Percentiles rank a stretch among this genome's conserved stretches.
phyloP scores from a whole-genome alignment of 2,113 vertebrate species.

The Amphiprion percula region DNA sequence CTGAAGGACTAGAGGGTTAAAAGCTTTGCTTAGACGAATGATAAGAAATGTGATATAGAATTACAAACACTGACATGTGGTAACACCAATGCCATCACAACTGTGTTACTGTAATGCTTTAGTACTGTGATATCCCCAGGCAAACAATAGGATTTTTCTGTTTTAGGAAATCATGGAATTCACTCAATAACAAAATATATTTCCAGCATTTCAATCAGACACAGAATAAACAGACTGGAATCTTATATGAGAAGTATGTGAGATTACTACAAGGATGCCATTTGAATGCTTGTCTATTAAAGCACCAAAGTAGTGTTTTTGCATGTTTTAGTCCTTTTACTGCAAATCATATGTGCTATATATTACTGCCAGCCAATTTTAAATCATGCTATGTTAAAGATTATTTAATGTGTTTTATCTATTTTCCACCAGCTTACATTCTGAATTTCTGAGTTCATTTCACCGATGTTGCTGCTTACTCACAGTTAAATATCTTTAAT shows the following conservation, averaged over 20 bases:
- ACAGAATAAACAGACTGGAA: background rate
- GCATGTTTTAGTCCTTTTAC: background rate
- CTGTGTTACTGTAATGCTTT: background rate
- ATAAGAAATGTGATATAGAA: background rate
- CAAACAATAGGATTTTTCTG: background rate
- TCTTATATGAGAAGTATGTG: background rate
- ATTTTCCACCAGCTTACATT: background rate
- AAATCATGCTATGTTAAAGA: background rate
- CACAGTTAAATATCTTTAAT: background rate
- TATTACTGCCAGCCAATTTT: background rate
- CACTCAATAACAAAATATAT: background rate
- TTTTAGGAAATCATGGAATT: background rate
- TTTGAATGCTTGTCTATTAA: slow-evolving; percentile 21
- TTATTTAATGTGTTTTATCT: background rate
- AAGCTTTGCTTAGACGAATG: background rate
- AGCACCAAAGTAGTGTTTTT: background rate
- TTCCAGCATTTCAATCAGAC: background rate
- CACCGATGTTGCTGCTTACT: background rate
- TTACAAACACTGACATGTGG: background rate
- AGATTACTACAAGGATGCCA: slow-evolving; percentile 15
- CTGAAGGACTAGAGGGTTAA: background rate
- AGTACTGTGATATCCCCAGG: background rate
- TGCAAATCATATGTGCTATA: background rate
- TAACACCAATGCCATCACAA: background rate
- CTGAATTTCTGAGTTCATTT: background rate